Evolutionary conservation across 2,888 invertebrate genomes (phyloP), one percentile per base, ranked within the genome.

Genomic region (Scaptomyza caliginosa): DNA sequence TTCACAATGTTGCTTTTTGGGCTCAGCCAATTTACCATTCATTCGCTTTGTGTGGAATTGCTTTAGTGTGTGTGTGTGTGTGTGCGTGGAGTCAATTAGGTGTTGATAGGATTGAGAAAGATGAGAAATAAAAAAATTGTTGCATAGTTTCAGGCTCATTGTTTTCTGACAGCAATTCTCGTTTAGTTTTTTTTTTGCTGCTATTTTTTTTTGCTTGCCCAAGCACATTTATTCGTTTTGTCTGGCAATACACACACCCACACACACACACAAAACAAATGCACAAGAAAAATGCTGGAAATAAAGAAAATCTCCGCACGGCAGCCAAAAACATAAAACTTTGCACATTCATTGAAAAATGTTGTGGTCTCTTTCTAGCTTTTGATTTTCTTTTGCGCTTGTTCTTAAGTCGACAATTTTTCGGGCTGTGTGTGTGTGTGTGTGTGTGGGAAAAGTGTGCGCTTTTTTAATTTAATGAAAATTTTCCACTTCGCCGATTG

Each of bases 401-500:
- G 66, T 73, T 62, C 70, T 63, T 64, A 51, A 66, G 55, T 49
- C 60, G 63, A 73, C 86, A 64, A 69, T 69, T 69, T 67, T 65
- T 55, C 71, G 19, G 32, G 62, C 38, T 34, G 11, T 51, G 42
- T 34, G 11, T 51, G 11, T 19, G 34, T 45, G 30, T 67, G 48
- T 52, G 23, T 55, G 45, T 74, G 73, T 65, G 81, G 52, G 73
- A 78, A 71, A 81, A 77, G 71, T 78, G 82, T 80, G 66, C 72
- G 76, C 80, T 82, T 87, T 82, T 84, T 74, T 86, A 90, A 90
- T 90, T 90, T 90, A 90, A 90, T 90, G 89, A 91, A 90, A 89
- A 91, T 90, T 90, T 90, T 90, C 90, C 90, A 89, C 89, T 90
- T 89, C 89, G 87, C 82, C 89, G 87, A 88, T 88, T 89, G 89